Evolutionary conservation across 2,113 vertebrate genomes (phyloP).

Genomic region (Microcebus ravelobensis): DNA sequence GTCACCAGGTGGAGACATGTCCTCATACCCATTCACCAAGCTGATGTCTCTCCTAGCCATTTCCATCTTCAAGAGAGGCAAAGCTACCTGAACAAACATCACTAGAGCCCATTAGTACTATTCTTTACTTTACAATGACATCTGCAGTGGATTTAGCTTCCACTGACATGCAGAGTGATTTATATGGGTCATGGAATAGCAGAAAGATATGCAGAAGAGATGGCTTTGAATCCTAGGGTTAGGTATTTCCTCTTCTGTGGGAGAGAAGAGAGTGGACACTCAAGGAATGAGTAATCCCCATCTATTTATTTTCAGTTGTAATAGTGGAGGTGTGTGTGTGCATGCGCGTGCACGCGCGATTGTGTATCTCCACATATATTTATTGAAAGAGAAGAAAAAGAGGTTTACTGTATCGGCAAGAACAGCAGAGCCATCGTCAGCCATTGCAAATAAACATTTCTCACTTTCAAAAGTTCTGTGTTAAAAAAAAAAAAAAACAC

Average conservation of each 20-base stretch:
- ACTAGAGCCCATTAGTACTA: background rate
- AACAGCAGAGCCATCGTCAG: background rate
- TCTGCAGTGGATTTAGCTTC: conserved; percentile 48
- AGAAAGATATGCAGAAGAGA: conserved; percentile 16
- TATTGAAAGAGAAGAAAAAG: background rate
- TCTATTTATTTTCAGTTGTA: background rate
- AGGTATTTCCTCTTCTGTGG: background rate
- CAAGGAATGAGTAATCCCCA: background rate
- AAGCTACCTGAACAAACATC: conserved; percentile 25
- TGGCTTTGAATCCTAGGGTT: background rate
- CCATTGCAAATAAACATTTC: background rate
- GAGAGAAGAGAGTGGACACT: background rate
- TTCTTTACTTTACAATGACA: conserved; percentile 5
- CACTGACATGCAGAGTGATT: background rate
- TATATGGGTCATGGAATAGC: background rate
- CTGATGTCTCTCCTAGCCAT: background rate
- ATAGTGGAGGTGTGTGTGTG: background rate
- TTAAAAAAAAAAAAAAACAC: no score
- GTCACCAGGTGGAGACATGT: background rate
- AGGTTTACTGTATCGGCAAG: background rate
- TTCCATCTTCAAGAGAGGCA: conserved; percentile 20
- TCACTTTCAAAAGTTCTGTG: background rate
- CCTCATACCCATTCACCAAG: background rate
- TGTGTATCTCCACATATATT: background rate
- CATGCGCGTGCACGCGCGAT: no score